Base-by-base conservation (phyloP, 2,797 vertebrate species). In the Garrulus glandarius region DNA sequence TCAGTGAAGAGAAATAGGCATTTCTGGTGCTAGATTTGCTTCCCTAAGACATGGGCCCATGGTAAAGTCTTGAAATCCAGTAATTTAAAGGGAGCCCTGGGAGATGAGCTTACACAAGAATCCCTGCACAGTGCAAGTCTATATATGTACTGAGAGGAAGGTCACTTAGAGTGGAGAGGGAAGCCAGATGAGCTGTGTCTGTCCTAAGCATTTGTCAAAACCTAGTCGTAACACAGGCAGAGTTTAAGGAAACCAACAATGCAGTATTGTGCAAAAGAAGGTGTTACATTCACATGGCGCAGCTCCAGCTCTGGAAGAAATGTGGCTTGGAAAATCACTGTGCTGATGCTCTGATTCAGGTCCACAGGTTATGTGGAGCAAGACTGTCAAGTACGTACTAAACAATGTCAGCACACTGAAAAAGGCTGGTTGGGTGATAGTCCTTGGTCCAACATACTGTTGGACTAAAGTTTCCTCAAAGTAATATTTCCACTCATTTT, bases 221-320 rank as follows among this genome's bases (percentile, higher is more conserved):
- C 10, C 34, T 44, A 29, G 19, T 5, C 0, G 0, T 39, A 64
- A 52, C 24, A 87, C 0, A 1, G 32, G 27, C 53, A 93, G 19
- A 68, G 13, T 61, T 72, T 29, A 85, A 69, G 43, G 20, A 85
- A 93, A 84, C 4, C 7, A 82, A 29, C n/a, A 76, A 22, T 3
- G 6, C 11, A 77, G 5, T 47, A 56, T 14, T 17, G 6, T 34
- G 3, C 37, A 76, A 74, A 76, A 82, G 46, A 44, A 3, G 2
- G 6, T 53, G 24, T 20, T 41, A 74, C 3, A 63, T 30, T 76
- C 29, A 59, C 13, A 74, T 2, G 8, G 23, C 53, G 70, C 5
- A 74, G 22, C 15, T 30, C 43, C 44, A 84, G 15, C 26, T 67
- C 47, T 80, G 43, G 14, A 79, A 90, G 22, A 59, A 91, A 39